Conservation (phyloP, 2,797 vertebrate genomes). For the Gobionotothen gibberifrons region DNA sequence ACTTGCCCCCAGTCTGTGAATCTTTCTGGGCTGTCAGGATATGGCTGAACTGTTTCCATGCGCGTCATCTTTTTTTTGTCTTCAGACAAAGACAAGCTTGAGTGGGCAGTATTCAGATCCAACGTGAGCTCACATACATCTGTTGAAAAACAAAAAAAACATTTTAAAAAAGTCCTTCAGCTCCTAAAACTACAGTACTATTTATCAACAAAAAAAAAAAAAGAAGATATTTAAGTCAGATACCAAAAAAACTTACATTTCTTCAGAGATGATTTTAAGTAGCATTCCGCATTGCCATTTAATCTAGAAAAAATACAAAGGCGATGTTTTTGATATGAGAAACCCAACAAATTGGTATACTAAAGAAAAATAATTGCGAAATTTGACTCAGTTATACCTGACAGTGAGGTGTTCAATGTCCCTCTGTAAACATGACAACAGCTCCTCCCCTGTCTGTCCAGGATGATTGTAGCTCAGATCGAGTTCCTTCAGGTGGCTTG, state of each 20-base stretch:
- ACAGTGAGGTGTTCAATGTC: slow-evolving; percentile 22
- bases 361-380: background rate
- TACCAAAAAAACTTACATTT: slow-evolving; percentile 32
- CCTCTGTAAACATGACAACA: slow-evolving; percentile 14
- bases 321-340: background rate
- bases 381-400: slow-evolving; percentile 14
- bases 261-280: slow-evolving; percentile 50
- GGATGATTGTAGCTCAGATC: slow-evolving; percentile 53
- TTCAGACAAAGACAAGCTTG: slow-evolving; percentile 16
- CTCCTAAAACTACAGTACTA: background rate
- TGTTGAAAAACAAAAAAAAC: background rate
- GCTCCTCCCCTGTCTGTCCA: slow-evolving; percentile 1
- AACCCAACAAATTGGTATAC: background rate
- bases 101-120: slow-evolving; percentile 36
- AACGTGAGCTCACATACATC: slow-evolving; percentile 34
- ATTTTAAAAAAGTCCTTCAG: background rate
- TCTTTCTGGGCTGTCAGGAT: slow-evolving; percentile 42
- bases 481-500: slow-evolving; percentile 26
- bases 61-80: slow-evolving; percentile 19
- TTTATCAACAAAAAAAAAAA: background rate
- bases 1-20: slow-evolving; percentile 57
- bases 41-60: slow-evolving; percentile 21
- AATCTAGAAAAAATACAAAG: slow-evolving; percentile 11
- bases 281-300: slow-evolving; percentile 28
- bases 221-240: background rate